Conservation (phyloP, 2,888 invertebrate genomes). For the Trisateles emortualis region DNA sequence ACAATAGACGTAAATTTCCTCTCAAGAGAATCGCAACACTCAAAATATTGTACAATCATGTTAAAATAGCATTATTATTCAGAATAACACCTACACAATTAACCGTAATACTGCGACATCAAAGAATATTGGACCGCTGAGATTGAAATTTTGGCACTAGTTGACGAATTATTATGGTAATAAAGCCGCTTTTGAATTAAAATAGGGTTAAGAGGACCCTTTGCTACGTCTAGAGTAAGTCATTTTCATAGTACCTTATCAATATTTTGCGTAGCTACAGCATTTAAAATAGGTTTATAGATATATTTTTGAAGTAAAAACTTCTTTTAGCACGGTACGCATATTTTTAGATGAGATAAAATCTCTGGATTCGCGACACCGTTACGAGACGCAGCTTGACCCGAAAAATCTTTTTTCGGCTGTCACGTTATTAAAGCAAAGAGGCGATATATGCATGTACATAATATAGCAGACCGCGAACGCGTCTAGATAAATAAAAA, state of each 20-base stretch:
- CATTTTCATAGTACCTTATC: not conserved
- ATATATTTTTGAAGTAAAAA: no score
- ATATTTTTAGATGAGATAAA: no score
- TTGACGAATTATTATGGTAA: slow-evolving; percentile 24
- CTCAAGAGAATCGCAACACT: slow-evolving; percentile 20
- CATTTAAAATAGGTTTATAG: no score
- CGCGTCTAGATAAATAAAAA: no score
- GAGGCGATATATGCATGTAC: no score
- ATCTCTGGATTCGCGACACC: no score
- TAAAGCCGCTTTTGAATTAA: slow-evolving; percentile 20
- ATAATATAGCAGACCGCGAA: no score
- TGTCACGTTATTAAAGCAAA: no score
- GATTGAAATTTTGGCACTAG: slow-evolving; percentile 26
- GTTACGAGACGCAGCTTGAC: no score
- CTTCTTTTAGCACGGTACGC: no score
- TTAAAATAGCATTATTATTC: slow-evolving; percentile 9
- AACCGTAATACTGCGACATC: slow-evolving; percentile 14
- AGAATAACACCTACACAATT: slow-evolving; percentile 1
- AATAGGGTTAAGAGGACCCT: slow-evolving; percentile 1
- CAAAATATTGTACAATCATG: slow-evolving; percentile 7
- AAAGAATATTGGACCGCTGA: slow-evolving; percentile 17
- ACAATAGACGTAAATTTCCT: slow-evolving; percentile 66
- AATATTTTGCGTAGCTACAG: slow-evolving; percentile 2
- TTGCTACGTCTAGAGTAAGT: not conserved
- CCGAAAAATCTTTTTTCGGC: no score